Conservation (phyloP, 2,797 vertebrate species). For the Alca torda region DNA sequence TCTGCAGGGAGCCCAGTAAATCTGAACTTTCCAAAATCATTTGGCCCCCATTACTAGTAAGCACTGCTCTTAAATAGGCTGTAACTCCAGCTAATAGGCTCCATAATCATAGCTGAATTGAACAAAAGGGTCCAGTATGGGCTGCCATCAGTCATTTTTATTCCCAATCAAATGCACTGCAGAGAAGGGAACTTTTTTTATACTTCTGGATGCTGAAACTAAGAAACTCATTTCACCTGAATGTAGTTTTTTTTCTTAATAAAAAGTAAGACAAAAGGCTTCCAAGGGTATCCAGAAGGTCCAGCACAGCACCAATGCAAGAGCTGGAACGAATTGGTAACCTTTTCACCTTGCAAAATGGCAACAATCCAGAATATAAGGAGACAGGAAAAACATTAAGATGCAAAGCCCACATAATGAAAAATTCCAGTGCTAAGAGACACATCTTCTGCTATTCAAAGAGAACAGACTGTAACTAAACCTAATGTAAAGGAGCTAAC, state of each 20-base stretch:
- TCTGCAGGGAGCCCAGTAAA: slow-evolving; percentile 76
- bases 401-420: slow-evolving; percentile 55
- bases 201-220: slow-evolving; percentile 60
- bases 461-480: background rate
- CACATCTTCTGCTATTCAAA: background rate
- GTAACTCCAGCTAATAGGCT: slow-evolving; percentile 82
- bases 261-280: slow-evolving; percentile 10
- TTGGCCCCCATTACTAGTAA: slow-evolving; percentile 81
- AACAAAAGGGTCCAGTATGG: slow-evolving; percentile 76
- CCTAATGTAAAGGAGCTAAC: slow-evolving; percentile 11
- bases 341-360: slow-evolving; percentile 59
- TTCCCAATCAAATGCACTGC: slow-evolving; percentile 71
- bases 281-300: slow-evolving; percentile 23
- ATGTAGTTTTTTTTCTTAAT: background rate
- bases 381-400: slow-evolving; percentile 38
- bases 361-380: slow-evolving; percentile 22
- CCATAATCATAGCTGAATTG: slow-evolving; percentile 76
- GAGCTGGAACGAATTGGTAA: slow-evolving; percentile 4
- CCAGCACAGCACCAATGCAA: background rate
- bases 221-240: slow-evolving; percentile 52
- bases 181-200: slow-evolving; percentile 57
- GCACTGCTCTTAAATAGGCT: slow-evolving; percentile 81
- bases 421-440: slow-evolving; percentile 20
- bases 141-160: slow-evolving; percentile 77
- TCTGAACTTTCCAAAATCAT: slow-evolving; percentile 84